A percentile compares a stretch with the other conserved stretches of the same genome.
Conservation (phyloP, 2,113 vertebrate species). For the human (Homo sapiens) region GRCh38 chr5:161167501-161168000, state of each 20-base stretch:
- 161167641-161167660: background rate
- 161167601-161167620: background rate
- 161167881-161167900: no score
- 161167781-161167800: background rate
- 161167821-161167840: background rate
- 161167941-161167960: no score
- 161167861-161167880: background rate
- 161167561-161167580: slow-evolving; percentile 2
- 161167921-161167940: no score
- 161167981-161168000: no score
- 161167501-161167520: slow-evolving; percentile 60
- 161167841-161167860: background rate
- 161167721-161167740: background rate
- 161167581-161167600: background rate
- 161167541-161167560: background rate
- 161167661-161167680: background rate
- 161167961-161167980: no score
- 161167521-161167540: slow-evolving; percentile 62
- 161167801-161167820: background rate
- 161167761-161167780: background rate
- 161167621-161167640: background rate
- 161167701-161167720: background rate
- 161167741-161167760: background rate
- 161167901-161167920: no score
- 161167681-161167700: slow-evolving; percentile 17